A percentile compares a stretch with the other conserved stretches of the same genome.
Evolutionary conservation across 2,888 invertebrate species (phyloP).

Genomic region (Xestia xanthographa): DNA sequence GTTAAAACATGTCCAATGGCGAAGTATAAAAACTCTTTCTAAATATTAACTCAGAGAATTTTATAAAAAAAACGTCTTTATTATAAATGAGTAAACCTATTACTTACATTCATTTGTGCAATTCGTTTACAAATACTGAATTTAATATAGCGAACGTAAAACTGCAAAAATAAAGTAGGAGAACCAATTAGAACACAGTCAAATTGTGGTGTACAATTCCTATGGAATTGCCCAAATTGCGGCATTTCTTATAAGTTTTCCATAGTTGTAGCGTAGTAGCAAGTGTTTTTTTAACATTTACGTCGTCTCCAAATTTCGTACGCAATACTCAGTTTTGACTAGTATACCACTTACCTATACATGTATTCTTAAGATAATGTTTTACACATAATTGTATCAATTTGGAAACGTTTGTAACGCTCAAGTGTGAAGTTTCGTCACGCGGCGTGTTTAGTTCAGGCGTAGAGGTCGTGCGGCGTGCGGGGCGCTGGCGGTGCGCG

Average conservation of each 20-base stretch:
- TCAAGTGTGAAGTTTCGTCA: conserved; percentile 28
- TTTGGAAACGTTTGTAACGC: conserved; percentile 53
- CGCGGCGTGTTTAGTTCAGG: conserved; percentile 66
- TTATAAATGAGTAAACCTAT: background rate
- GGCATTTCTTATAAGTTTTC: background rate
- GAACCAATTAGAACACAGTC: background rate
- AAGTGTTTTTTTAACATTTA: conserved; percentile 18
- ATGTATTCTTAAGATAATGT: conserved; percentile 14
- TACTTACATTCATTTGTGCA: conserved; percentile 14
- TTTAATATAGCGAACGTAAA: conserved; percentile 5
- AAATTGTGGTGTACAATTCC: background rate
- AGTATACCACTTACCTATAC: conserved; percentile 50
- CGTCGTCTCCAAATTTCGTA: conserved; percentile 4
- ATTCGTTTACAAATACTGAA: background rate
- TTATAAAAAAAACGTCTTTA: conserved; percentile 6
- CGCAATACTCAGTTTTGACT: conserved; percentile 51
- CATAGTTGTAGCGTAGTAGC: background rate
- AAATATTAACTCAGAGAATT: background rate
- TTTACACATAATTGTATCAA: conserved; percentile 33
- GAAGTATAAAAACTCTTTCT: background rate
- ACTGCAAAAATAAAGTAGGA: background rate
- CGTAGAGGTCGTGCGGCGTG: conserved; percentile 86
- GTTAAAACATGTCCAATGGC: background rate
- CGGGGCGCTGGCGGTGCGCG: conserved; percentile 71
- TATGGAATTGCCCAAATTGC: conserved; percentile 3